Base-by-base conservation (phyloP, 2,797 vertebrate species). In the Pygocentrus nattereri region DNA sequence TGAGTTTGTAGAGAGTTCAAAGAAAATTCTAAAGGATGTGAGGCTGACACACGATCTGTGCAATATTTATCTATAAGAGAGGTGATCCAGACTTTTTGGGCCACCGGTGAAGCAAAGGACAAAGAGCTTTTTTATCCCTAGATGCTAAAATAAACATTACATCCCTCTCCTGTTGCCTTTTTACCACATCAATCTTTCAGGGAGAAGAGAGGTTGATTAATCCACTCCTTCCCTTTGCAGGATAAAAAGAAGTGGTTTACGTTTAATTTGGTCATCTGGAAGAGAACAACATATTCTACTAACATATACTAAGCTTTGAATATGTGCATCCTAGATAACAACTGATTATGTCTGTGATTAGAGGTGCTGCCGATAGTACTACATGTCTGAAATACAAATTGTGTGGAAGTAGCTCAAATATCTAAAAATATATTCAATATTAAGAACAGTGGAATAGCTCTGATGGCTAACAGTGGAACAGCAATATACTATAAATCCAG, bases 141-240 rank as follows among this genome's bases (percentile, higher is more conserved):
- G 27, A 50, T 56, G n/a, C 34, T 65, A 41, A 83, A 73, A 76
- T 80, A 86, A 89, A 85, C 64, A 85, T 2, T 21, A 2, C 50
- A 78, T 82, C 54, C 81, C 27, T 38, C 0, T 59, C 25, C 73
- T 80, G 30, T 5, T 76, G 69, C 19, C 21, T 25, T 64, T 16
- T 79, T 21, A 49, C 6, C 23, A 44, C 59, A 78, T 74, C 76
- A 67, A 65, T 58, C 15, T 79, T 58, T 67, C 18, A 70, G 34
- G 25, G 38, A 54, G 19, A 1, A 27, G 4, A n/a, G 12, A n/a
- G 58, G 41, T 62, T 23, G 58, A 30, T 15, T 47, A 11, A 21
- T 12, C 23, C 18, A 27, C 19, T 10, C 5, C 8, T 41, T 59
- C 11, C 12, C 25, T 7, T 18, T 19, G 47, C 2, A 59, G 27